A percentile compares a stretch with the other conserved stretches of the same genome.
These are phyloP conservation scores for Furnarius figulus DNA, from an alignment of 2,113 vertebrate species.

Conservation along the genomic window DNA sequence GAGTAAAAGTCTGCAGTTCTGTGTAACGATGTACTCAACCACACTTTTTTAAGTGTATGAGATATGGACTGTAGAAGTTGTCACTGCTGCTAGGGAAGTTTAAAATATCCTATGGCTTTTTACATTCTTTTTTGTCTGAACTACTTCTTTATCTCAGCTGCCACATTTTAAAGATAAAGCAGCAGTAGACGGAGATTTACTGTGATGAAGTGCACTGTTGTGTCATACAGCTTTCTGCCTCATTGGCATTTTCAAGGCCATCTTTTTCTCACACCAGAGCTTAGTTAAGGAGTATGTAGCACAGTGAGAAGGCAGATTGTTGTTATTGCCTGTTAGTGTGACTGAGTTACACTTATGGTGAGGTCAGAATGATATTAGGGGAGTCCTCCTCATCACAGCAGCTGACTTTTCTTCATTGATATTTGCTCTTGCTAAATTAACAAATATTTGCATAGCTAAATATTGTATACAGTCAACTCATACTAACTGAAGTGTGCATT, in stretches of 20 bases:
- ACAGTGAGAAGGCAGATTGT: not conserved
- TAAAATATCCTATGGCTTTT: not conserved
- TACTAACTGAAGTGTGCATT: not conserved
- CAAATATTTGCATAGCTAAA: not conserved
- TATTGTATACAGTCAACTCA: not conserved
- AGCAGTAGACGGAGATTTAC: not conserved
- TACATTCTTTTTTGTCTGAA: not conserved
- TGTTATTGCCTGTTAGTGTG: not conserved
- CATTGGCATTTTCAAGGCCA: not conserved
- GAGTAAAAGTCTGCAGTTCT: not conserved
- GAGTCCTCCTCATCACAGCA: not conserved
- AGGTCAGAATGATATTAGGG: not conserved
- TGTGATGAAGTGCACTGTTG: not conserved
- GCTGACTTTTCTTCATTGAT: not conserved
- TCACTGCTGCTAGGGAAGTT: not conserved
- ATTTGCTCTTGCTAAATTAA: not conserved
- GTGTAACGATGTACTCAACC: not conserved
- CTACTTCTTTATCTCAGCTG: not conserved
- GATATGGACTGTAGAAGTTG: not conserved
- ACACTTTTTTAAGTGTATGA: not conserved
- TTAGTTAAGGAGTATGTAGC: not conserved
- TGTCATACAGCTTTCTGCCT: not conserved
- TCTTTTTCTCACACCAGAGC: not conserved
- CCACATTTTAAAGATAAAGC: not conserved
- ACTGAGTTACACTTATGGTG: accelerated